Evolutionary conservation across 2,797 vertebrate genomes (phyloP), one percentile per base, ranked within the genome.

Genomic region (Eleutherodactylus coqui): DNA sequence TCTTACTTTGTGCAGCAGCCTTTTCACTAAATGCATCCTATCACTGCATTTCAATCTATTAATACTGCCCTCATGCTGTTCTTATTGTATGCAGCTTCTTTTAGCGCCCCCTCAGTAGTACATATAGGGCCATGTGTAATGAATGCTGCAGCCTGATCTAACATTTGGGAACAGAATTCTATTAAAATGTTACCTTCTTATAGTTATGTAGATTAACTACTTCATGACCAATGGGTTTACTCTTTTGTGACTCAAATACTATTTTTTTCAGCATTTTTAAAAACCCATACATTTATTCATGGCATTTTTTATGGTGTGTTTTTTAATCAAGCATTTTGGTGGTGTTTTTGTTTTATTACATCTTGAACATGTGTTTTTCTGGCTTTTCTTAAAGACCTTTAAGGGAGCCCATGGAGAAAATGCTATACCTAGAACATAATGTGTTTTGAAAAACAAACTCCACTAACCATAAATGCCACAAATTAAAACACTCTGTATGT

Each of bases 1-100:
- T 38, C 51, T n/a, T 55, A 32, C 32, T 53, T 77, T 55, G 32
- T 36, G 21, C 24, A 47, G 29, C 73, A 76, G 73, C 75, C 29
- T n/a, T 53, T 55, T 55, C 49, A 77, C 75, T 58, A 55, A 77
- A 77, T 77, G 51, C 21, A 55, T 38, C 49, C 38, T 81, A 47
- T 82, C 51, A 43, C 51, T 73, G 27, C 36, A 29, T 32, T 83
- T 55, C 45, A 60, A 24, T 60, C 29, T 41, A 83, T 75, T 72
- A 70, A 38, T 32, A 77, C 75, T 77, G 53, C 75, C 43, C 84
- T 32, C 75, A 58, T 27, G 64, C 77, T 79, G 51, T 45, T 55
- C 70, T 38, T 67, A 53, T 58, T 55, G n/a, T 70, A 60, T 34
- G 19, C 16, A 32, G 62, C 32, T 53, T 79, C 55, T 32, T 47